These are phyloP conservation scores for Sapajus apella DNA, from an alignment of 2,113 vertebrate species.

Conservation along the genomic window DNA sequence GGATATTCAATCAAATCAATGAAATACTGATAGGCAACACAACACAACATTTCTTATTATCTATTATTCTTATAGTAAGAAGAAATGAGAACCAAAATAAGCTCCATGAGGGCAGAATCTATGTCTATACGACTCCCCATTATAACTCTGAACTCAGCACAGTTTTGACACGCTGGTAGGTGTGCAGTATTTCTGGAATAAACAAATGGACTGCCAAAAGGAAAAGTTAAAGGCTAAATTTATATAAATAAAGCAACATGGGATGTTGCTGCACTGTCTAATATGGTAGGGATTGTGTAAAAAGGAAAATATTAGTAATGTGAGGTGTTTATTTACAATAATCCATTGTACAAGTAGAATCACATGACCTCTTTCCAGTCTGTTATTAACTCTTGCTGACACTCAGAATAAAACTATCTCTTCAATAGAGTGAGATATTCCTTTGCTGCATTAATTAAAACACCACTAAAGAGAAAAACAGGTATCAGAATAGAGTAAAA, in stretches of 20 bases:
- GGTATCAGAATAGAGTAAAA: neutral
- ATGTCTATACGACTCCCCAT: neutral
- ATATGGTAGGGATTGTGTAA: neutral
- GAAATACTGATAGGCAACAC: neutral
- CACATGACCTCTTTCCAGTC: neutral
- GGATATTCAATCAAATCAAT: neutral
- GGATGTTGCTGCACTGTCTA: neutral
- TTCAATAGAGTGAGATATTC: neutral
- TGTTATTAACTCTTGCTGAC: constrained; percentile 13
- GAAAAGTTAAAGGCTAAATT: neutral
- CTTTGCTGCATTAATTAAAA: constrained; percentile 46
- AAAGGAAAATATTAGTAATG: neutral
- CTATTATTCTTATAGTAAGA: neutral
- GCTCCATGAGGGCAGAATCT: neutral
- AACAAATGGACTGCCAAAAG: neutral
- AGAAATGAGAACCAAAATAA: constrained; percentile 12
- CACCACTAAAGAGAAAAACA: neutral
- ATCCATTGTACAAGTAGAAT: neutral
- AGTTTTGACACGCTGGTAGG: neutral
- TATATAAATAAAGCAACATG: neutral
- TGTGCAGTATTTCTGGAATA: neutral
- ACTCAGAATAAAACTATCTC: constrained; percentile 23
- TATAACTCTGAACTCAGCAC: neutral
- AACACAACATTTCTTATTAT: neutral
- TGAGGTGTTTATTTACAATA: constrained; percentile 37